These are phyloP conservation scores for Nomada flava DNA, from an alignment of 2,888 invertebrate genomes.

Conservation along the genomic window DNA sequence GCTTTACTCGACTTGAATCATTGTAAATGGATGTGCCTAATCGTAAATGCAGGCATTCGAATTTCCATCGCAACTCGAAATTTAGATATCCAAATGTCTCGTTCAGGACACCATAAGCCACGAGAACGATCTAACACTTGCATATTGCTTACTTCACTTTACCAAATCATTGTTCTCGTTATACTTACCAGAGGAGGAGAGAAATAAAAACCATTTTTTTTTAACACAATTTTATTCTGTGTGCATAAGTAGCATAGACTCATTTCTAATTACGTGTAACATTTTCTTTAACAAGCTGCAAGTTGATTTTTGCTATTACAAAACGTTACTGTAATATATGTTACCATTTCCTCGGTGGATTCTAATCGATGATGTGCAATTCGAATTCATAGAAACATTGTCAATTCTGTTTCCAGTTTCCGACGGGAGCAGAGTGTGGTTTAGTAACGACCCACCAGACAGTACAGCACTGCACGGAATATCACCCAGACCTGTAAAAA, in stretches of 20 bases:
- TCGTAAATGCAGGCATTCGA: conserved; percentile 18
- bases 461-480: conserved; percentile 84
- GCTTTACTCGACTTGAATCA: conserved; percentile 24
- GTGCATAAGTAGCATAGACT: conserved; percentile 14
- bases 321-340: neutral
- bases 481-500: conserved; percentile 90
- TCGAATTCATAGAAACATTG: neutral
- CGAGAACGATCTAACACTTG: neutral
- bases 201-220: neutral
- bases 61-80: neutral
- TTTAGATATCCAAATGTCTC: conserved; percentile 21
- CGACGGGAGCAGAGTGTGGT: conserved; percentile 85
- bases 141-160: conserved; percentile 26
- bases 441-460: conserved; percentile 83
- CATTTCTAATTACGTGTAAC: neutral
- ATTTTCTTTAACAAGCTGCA: conserved; percentile 39
- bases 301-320: conserved; percentile 39
- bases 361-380: neutral
- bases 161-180: neutral
- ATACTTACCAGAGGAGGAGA: neutral
- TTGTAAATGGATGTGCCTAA: conserved; percentile 27
- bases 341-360: conserved; percentile 23
- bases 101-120: neutral
- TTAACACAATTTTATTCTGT: conserved; percentile 4
- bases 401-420: conserved; percentile 76